Base-by-base conservation (phyloP, 2,797 vertebrate genomes). In the Lacerta bilineata region DNA sequence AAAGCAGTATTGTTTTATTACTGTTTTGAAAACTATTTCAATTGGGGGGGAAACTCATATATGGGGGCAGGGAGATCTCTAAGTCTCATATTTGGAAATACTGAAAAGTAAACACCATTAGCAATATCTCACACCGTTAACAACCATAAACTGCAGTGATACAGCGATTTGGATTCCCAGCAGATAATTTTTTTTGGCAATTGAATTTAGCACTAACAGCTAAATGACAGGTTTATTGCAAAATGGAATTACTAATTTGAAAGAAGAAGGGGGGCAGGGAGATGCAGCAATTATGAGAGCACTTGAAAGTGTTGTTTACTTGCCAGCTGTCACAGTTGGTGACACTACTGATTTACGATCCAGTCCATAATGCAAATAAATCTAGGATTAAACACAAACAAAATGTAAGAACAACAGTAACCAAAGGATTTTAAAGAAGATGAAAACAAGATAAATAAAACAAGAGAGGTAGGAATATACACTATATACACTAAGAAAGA, bases 1-100 rank as follows among this genome's bases (percentile, higher is more conserved):
- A 80, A 64, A 84, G 23, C 39, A 80, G n/a, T 55, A 50, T 80
- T 13, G 29, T 64, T 80, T 66, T 80, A 75, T 68, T 89, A 75
- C 25, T 43, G 64, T 80, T n/a, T 39, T 72, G 87, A 85, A 88
- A 80, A 72, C 20, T 64, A 36, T 74, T 50, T 6, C 55, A 29
- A 43, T 66, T 85, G 33, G 46, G 46, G 41, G 41, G 2, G 1
- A 50, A 50, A 4, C 50, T 55, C 41, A 80, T 39, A 75, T 39
- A 41, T 71, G n/a, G 23, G 15, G 29, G 25, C 66, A 17, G 25
- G 46, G 41, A 46, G 76, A 61, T 64, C n/a, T 69, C 59, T 76
- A 84, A 79, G 25, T 29, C 33, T 80, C 25, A 72, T 80, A 8
- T 80, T 77, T 50, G 17, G 50, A 68, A 77, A 36, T 11, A 36